These are phyloP conservation scores for Huso huso DNA, from an alignment of 2,797 vertebrate genomes.

Conservation along the genomic window DNA sequence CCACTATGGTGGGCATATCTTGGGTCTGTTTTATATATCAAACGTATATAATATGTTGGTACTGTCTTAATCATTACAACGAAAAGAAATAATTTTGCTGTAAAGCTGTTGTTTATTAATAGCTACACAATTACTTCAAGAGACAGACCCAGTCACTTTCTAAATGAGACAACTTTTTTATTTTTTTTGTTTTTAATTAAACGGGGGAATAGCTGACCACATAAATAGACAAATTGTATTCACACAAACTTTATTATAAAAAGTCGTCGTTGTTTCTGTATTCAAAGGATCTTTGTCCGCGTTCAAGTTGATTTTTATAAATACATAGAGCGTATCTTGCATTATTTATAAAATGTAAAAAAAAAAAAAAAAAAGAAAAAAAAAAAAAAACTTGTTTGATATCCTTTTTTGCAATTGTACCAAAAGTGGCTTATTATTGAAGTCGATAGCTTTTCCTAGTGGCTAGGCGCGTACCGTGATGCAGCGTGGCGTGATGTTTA, in stretches of 20 bases:
- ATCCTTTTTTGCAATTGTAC: conserved; percentile 94
- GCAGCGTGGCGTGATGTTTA: conserved; percentile 74
- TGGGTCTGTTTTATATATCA: no score
- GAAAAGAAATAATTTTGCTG: no score
- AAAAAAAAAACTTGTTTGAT: conserved; percentile 73
- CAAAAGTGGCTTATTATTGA: conserved; percentile 98
- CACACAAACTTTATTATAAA: conserved; percentile 78
- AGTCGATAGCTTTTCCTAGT: conserved; percentile 78
- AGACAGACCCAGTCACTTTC: no score
- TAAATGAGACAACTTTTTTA: no score
- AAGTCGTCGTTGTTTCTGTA: conserved; percentile 70
- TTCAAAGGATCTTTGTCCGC: conserved; percentile 74
- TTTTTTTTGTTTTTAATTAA: conserved; percentile 56
- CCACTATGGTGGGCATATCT: no score
- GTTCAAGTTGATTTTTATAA: conserved; percentile 86
- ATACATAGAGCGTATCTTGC: conserved; percentile 75
- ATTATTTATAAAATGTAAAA: conserved; percentile 83
- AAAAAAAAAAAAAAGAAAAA: conserved; percentile 57
- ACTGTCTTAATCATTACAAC: no score
- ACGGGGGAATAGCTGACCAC: conserved; percentile 62
- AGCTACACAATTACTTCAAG: no score
- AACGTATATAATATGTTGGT: no score
- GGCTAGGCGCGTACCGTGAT: conserved; percentile 69
- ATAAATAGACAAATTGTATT: conserved; percentile 68
- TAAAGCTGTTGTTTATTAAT: no score